Base-by-base conservation (phyloP, 2,113 vertebrate species). In the Periophthalmodon schlosseri region DNA sequence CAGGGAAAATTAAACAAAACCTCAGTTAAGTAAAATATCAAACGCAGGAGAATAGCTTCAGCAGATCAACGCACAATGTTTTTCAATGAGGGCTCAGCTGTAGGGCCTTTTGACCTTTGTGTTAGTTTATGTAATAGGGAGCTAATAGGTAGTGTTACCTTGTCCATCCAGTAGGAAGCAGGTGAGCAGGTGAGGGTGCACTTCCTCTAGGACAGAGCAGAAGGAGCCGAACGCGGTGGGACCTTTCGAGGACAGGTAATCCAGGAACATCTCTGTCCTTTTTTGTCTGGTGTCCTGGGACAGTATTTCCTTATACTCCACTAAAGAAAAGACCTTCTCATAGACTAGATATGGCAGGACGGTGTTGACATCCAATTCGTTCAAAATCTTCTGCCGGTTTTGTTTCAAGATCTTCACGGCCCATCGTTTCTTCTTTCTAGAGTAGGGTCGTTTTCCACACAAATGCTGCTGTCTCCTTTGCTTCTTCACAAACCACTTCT, bases 241-340 rank as follows among this genome's bases (percentile, higher is more conserved):
- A 54, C 94, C 96, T 93, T 97, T 98, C 6, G 85, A 85, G 70
- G 88, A 91, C 58, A 98, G 94, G 81, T 92, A 94, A 84, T 96
- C 93, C 87, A 98, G 77, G 77, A 97, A 96, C 68, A 91, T 85
- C 23, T 96, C 95, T 0, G 94, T 91, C 79, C 89, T 91, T 74
- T 92, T 93, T 73, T 78, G 84, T 69, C 63, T 88, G 86, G 94
- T 87, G 50, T 94, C 93, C 77, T 92, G 89, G 0, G 90, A 94
- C 78, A 95, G 89, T 82, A 98, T 93, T 70, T 97, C 96, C 76
- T 91, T 95, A 90, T 95, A 95, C 82, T 98, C 96, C 83, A 89
- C 91, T 74, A 96, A 88, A 61, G 97, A 96, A 91, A 98, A 96
- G 67, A 96, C 90, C 57, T 95, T 94, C 1, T 95, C 90, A 21